Evolutionary conservation across 2,113 vertebrate species (phyloP), one percentile per base, ranked within the genome.

Genomic region (Thalassoma bifasciatum): DNA sequence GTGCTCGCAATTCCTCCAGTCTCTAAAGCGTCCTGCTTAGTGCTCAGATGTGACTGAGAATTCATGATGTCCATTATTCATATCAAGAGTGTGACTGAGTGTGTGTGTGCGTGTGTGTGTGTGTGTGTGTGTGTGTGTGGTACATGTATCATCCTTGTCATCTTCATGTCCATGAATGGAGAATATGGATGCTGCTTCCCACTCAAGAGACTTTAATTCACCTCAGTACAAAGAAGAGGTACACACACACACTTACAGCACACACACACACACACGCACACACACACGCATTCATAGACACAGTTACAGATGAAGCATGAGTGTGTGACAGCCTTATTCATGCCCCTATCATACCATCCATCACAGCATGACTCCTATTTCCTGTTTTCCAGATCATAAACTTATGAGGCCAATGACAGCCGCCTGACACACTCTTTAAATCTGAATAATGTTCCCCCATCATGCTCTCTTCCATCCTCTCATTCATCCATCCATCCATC

Each of bases 171-270:
- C 91, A 75, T 93, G 77, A 91, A 80, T 84, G 90, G 93, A 93
- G 93, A 94, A 95, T 90, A 91, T 94, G 93, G 93, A 94, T 90
- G 88, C 86, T 93, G 79, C 92, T 93, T 90, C 91, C 92, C 72
- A 84, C 93, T 92, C 94, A 94, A 90, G 92, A 95, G 82, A 94
- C 87, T 92, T 79, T 94, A 91, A 94, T 90, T 89, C 92, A 95
- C 81, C 90, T 94, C 92, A 93, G 91, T 94, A 91, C 90, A 91
- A 92, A 92, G 81, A 90, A 89, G 91, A 94, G 93, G 92, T 93
- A 95, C 89, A 91, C 79, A 83, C 86, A n/a, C n/a, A n/a, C n/a
- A n/a, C n/a, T n/a, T n/a, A n/a, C n/a, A n/a, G 6, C 30, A 66
- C 40, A 50, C 57, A 52, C 34, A 63, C 51, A 36, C 40, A 24